A percentile compares a stretch with the other conserved stretches of the same genome.
phyloP scores from a whole-genome alignment of 2,113 vertebrate species.

The Callocephalon fimbriatum region DNA sequence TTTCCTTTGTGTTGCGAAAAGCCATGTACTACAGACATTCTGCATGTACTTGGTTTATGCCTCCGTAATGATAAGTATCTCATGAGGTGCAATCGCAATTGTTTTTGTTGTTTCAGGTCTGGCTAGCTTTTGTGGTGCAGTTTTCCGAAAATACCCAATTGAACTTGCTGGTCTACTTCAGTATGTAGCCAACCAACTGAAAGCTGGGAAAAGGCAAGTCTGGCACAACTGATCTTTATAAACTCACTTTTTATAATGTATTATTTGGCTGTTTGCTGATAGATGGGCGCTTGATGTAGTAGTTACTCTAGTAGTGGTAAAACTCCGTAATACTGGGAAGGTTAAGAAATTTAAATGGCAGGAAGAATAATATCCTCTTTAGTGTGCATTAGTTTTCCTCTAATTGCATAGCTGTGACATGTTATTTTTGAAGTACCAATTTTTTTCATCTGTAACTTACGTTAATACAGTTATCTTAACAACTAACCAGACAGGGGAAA shows the following conservation, averaged over 20 bases:
- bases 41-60: not conserved
- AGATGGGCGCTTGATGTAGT: accelerated
- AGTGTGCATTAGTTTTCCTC: not conserved
- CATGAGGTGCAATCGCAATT: not conserved
- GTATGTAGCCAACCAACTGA: constrained; percentile 97
- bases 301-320: not conserved
- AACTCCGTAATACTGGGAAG: not conserved
- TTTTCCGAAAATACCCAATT: constrained; percentile 98
- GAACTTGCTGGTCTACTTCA: constrained; percentile 97
- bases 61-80: not conserved
- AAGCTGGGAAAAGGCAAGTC: constrained; percentile 94
- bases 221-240: not conserved
- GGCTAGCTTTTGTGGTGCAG: constrained; percentile 95
- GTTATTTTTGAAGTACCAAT: not conserved
- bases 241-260: not conserved
- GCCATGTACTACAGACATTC: not conserved
- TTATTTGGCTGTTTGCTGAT: not conserved
- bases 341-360: not conserved
- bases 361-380: not conserved
- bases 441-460: not conserved
- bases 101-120: constrained; percentile 78
- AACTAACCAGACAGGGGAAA: not conserved
- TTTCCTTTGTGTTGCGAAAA: not conserved
- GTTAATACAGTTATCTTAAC: not conserved
- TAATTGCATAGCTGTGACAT: not conserved